A percentile compares a stretch with the other conserved stretches of the same genome.
Conservation (phyloP, 2,113 vertebrate species). For the Sapajus apella region DNA sequence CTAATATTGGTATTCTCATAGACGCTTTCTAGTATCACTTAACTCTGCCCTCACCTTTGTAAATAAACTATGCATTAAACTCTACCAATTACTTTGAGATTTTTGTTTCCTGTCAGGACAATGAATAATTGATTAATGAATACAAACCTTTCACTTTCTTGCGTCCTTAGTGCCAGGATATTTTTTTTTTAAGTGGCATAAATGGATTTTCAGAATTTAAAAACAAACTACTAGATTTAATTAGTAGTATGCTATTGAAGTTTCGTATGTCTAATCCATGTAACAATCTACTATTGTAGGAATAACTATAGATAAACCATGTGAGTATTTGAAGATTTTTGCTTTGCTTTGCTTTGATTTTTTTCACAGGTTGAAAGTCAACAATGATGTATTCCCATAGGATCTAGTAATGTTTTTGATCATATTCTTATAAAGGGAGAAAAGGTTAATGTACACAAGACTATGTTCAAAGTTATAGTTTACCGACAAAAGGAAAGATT, state of each 20-base stretch:
- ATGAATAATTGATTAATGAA: neutral
- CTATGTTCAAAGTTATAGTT: neutral
- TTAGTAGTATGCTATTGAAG: neutral
- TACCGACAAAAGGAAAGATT: neutral
- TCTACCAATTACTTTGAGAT: neutral
- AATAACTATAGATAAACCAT: neutral
- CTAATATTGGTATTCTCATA: neutral
- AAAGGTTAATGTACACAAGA: neutral
- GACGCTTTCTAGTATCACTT: neutral
- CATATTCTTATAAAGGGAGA: neutral
- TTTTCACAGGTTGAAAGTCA: neutral
- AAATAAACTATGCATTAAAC: neutral
- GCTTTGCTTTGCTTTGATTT: neutral
- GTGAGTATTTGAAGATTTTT: neutral
- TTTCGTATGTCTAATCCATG: neutral
- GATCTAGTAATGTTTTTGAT: neutral
- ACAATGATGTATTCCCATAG: neutral
- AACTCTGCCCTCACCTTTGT: neutral
- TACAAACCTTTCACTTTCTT: neutral
- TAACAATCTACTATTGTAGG: neutral
- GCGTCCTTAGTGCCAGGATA: neutral
- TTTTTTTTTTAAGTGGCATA: neutral
- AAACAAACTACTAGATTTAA: neutral
- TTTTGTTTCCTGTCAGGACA: neutral
- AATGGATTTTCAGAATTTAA: constrained; percentile 16